Conservation (phyloP, 2,797 vertebrate species). For the Artibeus lituratus region DNA sequence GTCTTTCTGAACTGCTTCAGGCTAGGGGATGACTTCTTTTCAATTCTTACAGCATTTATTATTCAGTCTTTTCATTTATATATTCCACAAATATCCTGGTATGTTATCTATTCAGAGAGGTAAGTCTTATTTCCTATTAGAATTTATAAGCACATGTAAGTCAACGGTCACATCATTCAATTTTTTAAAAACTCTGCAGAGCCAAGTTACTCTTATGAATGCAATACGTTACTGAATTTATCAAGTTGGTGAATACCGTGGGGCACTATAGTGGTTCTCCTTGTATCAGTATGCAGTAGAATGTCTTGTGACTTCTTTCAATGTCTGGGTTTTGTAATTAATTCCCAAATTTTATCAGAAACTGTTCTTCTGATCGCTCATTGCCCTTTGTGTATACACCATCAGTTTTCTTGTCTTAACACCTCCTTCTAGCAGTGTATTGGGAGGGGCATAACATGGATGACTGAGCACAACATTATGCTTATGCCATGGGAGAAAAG, state of each 20-base stretch:
- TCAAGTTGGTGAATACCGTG: not conserved
- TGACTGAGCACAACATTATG: not conserved
- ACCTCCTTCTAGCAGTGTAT: not conserved
- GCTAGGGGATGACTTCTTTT: not conserved
- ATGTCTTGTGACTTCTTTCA: not conserved
- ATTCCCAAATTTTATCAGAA: not conserved
- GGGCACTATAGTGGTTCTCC: not conserved
- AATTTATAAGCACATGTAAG: not conserved
- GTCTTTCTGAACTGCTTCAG: not conserved
- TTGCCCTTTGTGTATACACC: not conserved
- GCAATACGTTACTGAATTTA: not conserved
- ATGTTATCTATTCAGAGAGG: not conserved
- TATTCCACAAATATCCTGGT: not conserved
- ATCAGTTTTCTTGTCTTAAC: not conserved
- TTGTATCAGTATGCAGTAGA: not conserved
- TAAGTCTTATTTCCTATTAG: not conserved
- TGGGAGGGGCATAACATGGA: no score
- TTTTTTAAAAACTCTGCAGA: not conserved
- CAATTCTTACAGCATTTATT: not conserved
- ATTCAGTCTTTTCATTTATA: not conserved
- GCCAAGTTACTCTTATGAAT: not conserved
- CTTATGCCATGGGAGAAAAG: not conserved
- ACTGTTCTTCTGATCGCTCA: not conserved
- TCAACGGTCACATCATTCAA: not conserved
- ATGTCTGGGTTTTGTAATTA: not conserved